Base-by-base conservation (phyloP, 2,113 vertebrate genomes). In the Clarias macrocephalus region DNA sequence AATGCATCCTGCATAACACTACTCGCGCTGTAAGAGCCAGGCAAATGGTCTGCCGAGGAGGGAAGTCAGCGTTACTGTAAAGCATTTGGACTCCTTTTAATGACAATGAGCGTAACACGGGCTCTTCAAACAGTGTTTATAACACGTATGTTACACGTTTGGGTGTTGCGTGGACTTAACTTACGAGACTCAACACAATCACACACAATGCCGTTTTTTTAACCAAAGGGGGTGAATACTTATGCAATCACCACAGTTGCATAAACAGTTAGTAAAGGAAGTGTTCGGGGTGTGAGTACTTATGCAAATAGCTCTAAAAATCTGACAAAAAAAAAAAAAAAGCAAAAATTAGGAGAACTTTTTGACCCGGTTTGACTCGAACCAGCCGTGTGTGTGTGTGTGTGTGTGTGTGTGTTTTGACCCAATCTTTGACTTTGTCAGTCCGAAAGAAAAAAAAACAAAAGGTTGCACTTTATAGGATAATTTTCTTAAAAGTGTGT, bases 1-100 rank as follows among this genome's bases (percentile, higher is more conserved):
- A 68, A 92, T 90, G 91, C 88, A 56, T 90, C 82, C 88, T 85
- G 77, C 86, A 85, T 84, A 91, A 89, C 87, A 79, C 88, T 88
- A 87, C 88, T 88, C 89, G 72, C 88, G 88, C 91, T 56, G 85
- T 72, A 86, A 25, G 56, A 63, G 30, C 21, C 72, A 33, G 76
- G 92, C 94, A 94, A 94, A 95, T 94, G 94, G 94, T 85, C 56
- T 83, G 83, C 59, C 82, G 28, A 65, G 13, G 76, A 57, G 66
- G 79, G 28, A 63, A 80, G 81, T 75, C 65, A 75, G 30, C n/a
- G 81, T 88, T 85, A 86, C 89, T 85, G 73, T 86, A 90, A 85
- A 81, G n/a, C 77, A 88, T 86, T 59, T 88, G 87, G 84, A 23
- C 11, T 2, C 12, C 73, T 70, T 84, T 68, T 37, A 60, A 72